These are phyloP conservation scores for Eclectus roratus DNA, from an alignment of 2,113 vertebrate genomes.

Conservation along the genomic window DNA sequence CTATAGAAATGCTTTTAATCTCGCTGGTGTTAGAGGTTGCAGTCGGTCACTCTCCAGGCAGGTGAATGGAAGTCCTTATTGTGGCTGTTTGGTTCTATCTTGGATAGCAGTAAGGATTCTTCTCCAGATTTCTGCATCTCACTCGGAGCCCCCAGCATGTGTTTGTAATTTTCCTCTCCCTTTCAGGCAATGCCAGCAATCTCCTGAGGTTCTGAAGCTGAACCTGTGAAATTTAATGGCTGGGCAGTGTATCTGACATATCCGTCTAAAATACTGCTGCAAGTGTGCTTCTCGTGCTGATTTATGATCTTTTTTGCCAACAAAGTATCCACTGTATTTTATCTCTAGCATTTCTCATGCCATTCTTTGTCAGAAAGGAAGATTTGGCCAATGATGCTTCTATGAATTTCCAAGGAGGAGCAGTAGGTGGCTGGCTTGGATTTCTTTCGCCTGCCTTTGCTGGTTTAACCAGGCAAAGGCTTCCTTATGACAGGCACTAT, in stretches of 20 bases:
- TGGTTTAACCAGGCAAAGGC: neutral
- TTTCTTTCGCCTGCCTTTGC: conserved; percentile 27
- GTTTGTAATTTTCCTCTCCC: conserved; percentile 44
- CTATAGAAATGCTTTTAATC: neutral
- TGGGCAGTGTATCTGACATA: conserved; percentile 2
- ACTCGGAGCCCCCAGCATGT: neutral
- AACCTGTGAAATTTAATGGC: conserved; percentile 52
- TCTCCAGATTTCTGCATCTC: conserved; percentile 32
- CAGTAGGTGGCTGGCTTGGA: conserved; percentile 70
- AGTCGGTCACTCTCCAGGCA: neutral
- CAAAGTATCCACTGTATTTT: neutral
- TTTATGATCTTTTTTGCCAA: neutral
- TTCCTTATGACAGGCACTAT: neutral
- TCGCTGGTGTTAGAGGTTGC: neutral
- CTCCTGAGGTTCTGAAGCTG: conserved; percentile 30
- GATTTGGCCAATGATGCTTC: neutral
- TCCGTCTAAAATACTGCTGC: neutral
- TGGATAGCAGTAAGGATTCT: conserved; percentile 15
- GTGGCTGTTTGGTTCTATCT: neutral
- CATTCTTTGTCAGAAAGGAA: neutral
- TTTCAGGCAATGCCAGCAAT: conserved; percentile 62
- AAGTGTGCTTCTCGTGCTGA: neutral
- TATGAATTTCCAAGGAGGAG: conserved; percentile 61
- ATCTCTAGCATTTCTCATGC: neutral
- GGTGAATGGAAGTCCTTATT: conserved; percentile 30